Conservation (phyloP, 2,797 vertebrate genomes). For the Spea hammondii region DNA sequence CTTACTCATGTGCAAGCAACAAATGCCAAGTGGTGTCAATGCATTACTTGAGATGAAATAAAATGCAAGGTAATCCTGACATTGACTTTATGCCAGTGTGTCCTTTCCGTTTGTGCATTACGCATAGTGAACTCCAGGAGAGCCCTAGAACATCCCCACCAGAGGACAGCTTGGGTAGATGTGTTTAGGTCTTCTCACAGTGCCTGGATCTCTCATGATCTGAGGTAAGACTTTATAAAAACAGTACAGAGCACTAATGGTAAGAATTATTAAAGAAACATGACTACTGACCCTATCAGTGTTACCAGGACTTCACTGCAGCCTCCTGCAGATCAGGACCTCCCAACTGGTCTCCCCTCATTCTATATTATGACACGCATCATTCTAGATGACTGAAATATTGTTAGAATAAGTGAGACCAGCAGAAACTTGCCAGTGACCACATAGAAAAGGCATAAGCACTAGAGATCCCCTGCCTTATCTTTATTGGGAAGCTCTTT, state of each 20-base stretch:
- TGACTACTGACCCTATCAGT: background rate
- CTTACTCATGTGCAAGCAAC: no score
- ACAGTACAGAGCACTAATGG: background rate
- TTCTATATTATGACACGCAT: background rate
- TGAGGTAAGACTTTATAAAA: background rate
- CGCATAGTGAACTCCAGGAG: background rate
- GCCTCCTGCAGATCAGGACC: background rate
- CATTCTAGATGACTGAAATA: background rate
- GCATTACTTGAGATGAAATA: no score
- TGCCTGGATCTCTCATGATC: background rate
- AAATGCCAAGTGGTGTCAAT: no score
- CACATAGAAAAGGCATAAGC: background rate
- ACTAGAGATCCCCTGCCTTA: constrained; percentile 23
- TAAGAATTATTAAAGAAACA: background rate
- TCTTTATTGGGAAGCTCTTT: constrained; percentile 28
- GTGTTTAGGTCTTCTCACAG: background rate
- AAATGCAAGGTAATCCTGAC: no score
- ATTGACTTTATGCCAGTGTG: no score
- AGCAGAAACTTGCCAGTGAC: background rate
- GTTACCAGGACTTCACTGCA: background rate
- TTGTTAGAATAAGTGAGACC: background rate
- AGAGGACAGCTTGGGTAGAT: background rate
- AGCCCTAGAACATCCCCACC: background rate
- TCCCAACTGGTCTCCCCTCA: no score
- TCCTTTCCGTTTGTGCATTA: background rate